Evolutionary conservation across 2,113 vertebrate genomes (phyloP).

Genomic region (Gadus macrocephalus): DNA sequence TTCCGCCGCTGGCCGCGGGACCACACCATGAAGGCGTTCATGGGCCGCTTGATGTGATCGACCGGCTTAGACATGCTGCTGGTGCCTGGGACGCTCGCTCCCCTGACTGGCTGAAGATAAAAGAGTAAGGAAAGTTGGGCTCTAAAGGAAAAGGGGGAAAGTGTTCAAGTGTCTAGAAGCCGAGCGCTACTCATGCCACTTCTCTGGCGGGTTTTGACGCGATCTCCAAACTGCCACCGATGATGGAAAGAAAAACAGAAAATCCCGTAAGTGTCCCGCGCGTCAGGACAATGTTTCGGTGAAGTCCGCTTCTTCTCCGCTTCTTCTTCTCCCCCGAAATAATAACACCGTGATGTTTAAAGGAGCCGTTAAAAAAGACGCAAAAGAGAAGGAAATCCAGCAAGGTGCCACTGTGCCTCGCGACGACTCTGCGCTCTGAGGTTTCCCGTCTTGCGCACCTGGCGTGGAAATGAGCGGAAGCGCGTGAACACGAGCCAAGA

Average conservation of each 20-base stretch:
- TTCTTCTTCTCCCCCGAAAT: constrained; percentile 4
- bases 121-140: constrained; percentile 51
- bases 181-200: constrained; percentile 82
- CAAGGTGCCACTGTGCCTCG: too few species aligned
- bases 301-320: background rate
- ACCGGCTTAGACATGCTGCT: constrained; percentile 93
- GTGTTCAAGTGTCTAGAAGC: constrained; percentile 69
- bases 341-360: constrained; percentile 24
- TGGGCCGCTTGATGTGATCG: constrained; percentile 98
- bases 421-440: constrained; percentile 30
- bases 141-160: constrained; percentile 37
- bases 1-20: constrained; percentile 95
- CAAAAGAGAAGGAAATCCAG: constrained; percentile 39
- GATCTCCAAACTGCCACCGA: constrained; percentile 27
- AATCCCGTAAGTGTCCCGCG: background rate
- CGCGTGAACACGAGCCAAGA: constrained; percentile 81
- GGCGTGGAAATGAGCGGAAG: constrained; percentile 82
- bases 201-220: constrained; percentile 49
- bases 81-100: background rate
- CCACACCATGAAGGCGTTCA: constrained; percentile 99
- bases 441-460: constrained; percentile 78
- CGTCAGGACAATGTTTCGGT: background rate
- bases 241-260: background rate
- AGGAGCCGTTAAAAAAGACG: constrained; percentile 35
- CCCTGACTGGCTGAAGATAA: background rate